Percentiles rank a stretch among this genome's conserved stretches.
phyloP scores from a whole-genome alignment of 2,888 invertebrate species.

The Monopis laevigella region DNA sequence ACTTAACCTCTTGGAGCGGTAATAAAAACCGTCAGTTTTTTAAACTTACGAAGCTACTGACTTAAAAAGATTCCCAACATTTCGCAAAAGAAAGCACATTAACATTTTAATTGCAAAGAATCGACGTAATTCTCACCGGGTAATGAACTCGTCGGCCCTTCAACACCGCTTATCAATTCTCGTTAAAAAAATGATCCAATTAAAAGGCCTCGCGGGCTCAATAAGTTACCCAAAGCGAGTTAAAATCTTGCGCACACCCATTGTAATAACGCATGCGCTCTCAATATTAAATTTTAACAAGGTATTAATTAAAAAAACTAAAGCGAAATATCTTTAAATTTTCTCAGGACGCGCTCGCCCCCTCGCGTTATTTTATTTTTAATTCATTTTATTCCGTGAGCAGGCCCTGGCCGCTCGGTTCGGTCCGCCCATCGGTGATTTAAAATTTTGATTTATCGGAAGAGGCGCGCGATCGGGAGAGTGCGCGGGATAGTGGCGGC shows the following conservation, averaged over 20 bases:
- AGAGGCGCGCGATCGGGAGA: slow-evolving; percentile 21
- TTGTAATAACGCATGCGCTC: slow-evolving; percentile 64
- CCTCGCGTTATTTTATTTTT: slow-evolving; percentile 60
- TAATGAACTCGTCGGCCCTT: slow-evolving; percentile 41
- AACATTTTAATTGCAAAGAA: slow-evolving; percentile 9
- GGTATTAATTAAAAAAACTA: slow-evolving; percentile 68
- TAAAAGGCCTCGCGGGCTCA: slow-evolving; percentile 46
- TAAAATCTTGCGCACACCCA: slow-evolving; percentile 63
- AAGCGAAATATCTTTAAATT: slow-evolving; percentile 65
- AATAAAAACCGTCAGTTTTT: no score
- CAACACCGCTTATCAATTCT: slow-evolving; percentile 53
- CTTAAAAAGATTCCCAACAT: no score
- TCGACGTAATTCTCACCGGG: slow-evolving; percentile 4
- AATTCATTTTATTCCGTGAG: slow-evolving; percentile 58
- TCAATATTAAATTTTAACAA: slow-evolving; percentile 68
- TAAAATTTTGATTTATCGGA: slow-evolving; percentile 67
- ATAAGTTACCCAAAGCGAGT: slow-evolving; percentile 60
- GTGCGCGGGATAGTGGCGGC: slow-evolving; percentile 27
- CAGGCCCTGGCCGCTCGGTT: slow-evolving; percentile 46
- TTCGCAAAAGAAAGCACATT: no score
- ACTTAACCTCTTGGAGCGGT: no score
- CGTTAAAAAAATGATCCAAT: slow-evolving; percentile 64
- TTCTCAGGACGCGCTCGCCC: slow-evolving; percentile 59
- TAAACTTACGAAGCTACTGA: no score
- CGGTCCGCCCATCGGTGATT: slow-evolving; percentile 64